These are phyloP conservation scores for Chionomys nivalis DNA, from an alignment of 2,113 vertebrate species.

Conservation along the genomic window DNA sequence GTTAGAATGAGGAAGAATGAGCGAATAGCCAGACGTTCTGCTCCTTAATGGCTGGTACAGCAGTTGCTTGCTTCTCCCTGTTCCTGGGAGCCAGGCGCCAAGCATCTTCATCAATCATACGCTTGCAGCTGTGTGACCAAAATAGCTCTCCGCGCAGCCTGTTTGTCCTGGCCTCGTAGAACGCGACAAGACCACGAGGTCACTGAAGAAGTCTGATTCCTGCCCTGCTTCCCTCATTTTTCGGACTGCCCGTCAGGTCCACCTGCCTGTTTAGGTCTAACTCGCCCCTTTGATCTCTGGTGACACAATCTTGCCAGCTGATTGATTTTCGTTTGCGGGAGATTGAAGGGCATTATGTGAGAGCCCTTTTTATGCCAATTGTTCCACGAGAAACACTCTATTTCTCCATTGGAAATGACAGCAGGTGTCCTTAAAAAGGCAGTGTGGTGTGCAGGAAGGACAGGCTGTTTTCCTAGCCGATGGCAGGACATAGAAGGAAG, in stretches of 20 bases:
- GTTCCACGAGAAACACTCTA: background rate
- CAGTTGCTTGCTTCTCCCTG: rapidly evolving
- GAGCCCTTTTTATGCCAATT: background rate
- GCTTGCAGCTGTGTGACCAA: conserved; percentile 51
- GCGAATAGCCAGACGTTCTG: background rate
- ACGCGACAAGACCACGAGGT: rapidly evolving
- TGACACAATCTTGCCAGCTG: background rate
- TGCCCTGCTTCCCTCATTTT: background rate
- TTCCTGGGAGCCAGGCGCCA: conserved; percentile 7
- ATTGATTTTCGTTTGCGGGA: background rate
- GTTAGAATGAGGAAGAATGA: background rate
- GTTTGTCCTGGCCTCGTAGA: background rate
- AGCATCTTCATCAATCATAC: conserved; percentile 18
- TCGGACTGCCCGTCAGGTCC: background rate
- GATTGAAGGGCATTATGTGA: background rate
- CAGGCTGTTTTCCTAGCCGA: background rate
- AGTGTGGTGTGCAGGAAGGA: background rate
- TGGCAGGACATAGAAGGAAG: background rate
- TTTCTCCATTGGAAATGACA: background rate
- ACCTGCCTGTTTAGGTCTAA: background rate
- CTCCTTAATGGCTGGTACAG: background rate
- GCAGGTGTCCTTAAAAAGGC: background rate
- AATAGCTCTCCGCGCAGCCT: conserved; percentile 21
- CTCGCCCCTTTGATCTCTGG: background rate
- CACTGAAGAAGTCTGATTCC: background rate